phyloP scores from a whole-genome alignment of 2,797 vertebrate species.

The Cheirogaleus major region DNA sequence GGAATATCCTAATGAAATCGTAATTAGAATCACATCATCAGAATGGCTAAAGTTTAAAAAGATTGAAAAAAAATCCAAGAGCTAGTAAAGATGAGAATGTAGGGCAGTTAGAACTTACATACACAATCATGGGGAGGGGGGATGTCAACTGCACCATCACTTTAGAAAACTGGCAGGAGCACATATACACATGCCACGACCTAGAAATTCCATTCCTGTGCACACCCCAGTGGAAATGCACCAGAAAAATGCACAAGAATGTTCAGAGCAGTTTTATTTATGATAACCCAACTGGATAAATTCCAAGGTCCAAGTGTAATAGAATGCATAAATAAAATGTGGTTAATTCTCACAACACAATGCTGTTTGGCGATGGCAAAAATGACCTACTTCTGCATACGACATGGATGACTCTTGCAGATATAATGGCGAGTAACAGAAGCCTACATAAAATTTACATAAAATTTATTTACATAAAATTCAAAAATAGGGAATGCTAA shows the following conservation, averaged over 20 bases:
- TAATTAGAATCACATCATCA: background rate
- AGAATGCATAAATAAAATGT: background rate
- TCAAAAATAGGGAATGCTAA: background rate
- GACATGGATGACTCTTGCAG: background rate
- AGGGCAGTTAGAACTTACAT: background rate
- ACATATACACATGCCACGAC: background rate
- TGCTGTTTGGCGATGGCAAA: background rate
- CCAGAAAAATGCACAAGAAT: background rate
- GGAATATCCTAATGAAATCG: background rate
- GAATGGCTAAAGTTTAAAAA: background rate
- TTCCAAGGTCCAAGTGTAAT: background rate
- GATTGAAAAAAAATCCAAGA: background rate
- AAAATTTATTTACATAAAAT: background rate
- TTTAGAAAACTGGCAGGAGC: background rate
- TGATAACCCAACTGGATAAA: background rate
- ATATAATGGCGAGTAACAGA: background rate
- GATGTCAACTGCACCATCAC: accelerated
- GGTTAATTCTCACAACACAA: background rate
- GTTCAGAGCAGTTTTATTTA: background rate
- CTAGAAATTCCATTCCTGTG: background rate
- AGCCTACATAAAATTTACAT: background rate
- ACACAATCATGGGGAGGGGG: accelerated
- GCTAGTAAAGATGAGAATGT: background rate
- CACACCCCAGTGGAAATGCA: background rate
- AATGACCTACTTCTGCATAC: background rate